phyloP scores from a whole-genome alignment of 2,888 invertebrate genomes.

The Eupsilia transversa region DNA sequence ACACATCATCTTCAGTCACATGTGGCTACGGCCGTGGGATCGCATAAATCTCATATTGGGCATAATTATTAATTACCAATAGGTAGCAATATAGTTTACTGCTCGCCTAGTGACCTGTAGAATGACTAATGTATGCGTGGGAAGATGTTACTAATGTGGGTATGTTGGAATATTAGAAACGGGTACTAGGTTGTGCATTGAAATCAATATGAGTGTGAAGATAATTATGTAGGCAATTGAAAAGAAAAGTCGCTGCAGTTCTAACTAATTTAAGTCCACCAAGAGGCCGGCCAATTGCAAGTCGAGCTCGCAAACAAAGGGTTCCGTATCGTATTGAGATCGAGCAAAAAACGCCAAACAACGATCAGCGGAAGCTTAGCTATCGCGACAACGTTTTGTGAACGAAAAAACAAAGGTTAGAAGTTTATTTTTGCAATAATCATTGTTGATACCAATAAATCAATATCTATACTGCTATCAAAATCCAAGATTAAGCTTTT shows the following conservation, averaged over 20 bases:
- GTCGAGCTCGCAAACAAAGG: no score
- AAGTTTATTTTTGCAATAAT: no score
- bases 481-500: background rate
- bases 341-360: no score
- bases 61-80: slow-evolving; percentile 54
- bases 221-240: background rate
- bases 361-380: no score
- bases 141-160: slow-evolving; percentile 14
- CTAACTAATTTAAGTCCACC: background rate
- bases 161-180: background rate
- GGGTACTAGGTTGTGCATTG: background rate
- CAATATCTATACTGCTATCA: no score
- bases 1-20: slow-evolving; percentile 36
- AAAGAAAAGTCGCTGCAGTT: background rate
- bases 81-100: slow-evolving; percentile 51
- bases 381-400: no score
- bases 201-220: background rate
- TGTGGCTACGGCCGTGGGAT: slow-evolving; percentile 32
- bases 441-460: no score
- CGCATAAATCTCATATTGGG: slow-evolving; percentile 55
- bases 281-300: no score
- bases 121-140: slow-evolving; percentile 49
- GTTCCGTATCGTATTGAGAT: no score
- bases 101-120: slow-evolving; percentile 40
- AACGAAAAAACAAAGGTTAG: no score